Conservation (phyloP, 2,113 vertebrate species). For the Telmatochromis brachygnathus region DNA sequence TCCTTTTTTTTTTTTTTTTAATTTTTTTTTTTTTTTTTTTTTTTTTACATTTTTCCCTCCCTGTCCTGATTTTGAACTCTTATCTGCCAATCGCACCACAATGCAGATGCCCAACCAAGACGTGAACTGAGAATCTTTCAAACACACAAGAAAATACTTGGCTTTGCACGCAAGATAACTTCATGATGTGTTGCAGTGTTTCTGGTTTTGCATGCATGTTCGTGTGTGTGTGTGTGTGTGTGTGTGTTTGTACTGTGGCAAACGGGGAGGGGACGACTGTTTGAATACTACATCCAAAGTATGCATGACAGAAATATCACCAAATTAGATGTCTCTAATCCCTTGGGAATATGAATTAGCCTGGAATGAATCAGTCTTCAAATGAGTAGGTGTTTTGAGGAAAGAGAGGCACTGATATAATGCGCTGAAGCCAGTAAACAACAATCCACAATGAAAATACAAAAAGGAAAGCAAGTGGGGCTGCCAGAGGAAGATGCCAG, state of each 20-base stretch:
- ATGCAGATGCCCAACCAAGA: slow-evolving; percentile 15
- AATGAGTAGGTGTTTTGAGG: slow-evolving; percentile 74
- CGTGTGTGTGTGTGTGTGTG: background rate
- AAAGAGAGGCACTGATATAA: slow-evolving; percentile 62
- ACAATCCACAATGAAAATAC: slow-evolving; percentile 69
- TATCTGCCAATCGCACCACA: background rate
- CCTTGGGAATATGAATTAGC: slow-evolving; percentile 67
- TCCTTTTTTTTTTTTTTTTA: background rate
- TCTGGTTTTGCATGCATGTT: background rate
- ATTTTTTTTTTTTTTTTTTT: background rate
- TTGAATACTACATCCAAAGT: slow-evolving; percentile 64
- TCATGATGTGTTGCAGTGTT: slow-evolving; percentile 8
- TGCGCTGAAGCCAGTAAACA: slow-evolving; percentile 57
- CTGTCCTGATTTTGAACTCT: slow-evolving; percentile 18
- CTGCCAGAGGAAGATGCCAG: slow-evolving; percentile 64
- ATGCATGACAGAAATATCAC: slow-evolving; percentile 64
- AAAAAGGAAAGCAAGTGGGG: slow-evolving; percentile 44
- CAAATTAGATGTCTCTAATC: slow-evolving; percentile 70
- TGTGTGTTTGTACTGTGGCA: slow-evolving; percentile 37
- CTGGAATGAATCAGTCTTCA: slow-evolving; percentile 64
- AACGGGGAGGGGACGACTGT: slow-evolving; percentile 46
- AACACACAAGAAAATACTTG: background rate
- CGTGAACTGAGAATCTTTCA: background rate
- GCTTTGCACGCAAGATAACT: slow-evolving; percentile 10
- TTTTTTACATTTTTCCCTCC: background rate